Evolutionary conservation across 2,113 vertebrate species (phyloP), one percentile per base, ranked within the genome.

Genomic region (Zosterops lateralis): DNA sequence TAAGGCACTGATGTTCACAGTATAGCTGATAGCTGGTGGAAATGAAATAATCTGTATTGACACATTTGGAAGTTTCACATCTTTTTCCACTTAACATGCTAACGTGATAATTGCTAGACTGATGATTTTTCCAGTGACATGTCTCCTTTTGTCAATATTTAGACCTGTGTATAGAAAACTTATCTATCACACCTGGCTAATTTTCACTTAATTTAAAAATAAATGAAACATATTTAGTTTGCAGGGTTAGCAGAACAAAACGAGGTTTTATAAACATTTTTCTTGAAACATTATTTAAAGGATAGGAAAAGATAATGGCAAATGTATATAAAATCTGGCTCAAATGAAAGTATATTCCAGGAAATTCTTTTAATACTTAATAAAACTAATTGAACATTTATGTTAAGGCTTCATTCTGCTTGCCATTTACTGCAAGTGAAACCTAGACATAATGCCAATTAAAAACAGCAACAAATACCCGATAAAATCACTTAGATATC

Each of bases 151-250:
- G 98, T 98, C 98, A 98, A 98, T 98, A 98, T 98, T 98, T 98
- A 98, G 97, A 98, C 97, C 98, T 97, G 97, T 98, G 97, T 98
- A 97, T 97, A 96, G 97, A 98, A 98, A 98, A 97, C 97, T 97
- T 98, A 97, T 97, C 97, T 98, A 97, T 97, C 98, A 98, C 97
- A 98, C 98, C 97, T 98, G 97, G 97, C 92, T 98, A 98, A 98
- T 98, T 98, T 98, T 98, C 97, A 97, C 97, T 97, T 98, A 97
- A 97, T 97, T 98, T 98, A 97, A 98, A 98, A 98, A 98, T 98
- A 98, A 98, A 97, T 95, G 97, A 95, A 96, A 97, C 94, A 97
- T 97, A 95, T 98, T 98, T 98, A 95, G 96, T 96, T 98, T 98
- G 78, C 94, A 87, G 70, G 96, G 95, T 96, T 98, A 97, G 93